Conservation (phyloP, 2,797 vertebrate species). For the Philypnodon macrostomus region DNA sequence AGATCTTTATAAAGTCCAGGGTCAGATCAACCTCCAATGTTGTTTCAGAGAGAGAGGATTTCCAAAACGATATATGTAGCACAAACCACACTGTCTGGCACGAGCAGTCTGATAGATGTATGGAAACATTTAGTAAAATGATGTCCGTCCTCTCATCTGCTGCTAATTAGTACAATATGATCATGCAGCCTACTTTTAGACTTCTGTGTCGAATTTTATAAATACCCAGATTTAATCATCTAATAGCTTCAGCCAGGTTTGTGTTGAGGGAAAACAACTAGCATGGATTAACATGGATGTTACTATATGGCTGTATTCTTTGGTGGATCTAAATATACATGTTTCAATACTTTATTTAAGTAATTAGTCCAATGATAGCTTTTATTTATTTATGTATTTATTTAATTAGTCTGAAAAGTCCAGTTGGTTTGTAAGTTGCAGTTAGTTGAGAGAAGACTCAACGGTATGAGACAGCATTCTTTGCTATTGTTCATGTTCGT, state of each 20-base stretch:
- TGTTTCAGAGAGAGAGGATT: slow-evolving; percentile 67
- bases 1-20: slow-evolving; percentile 47
- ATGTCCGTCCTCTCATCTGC: slow-evolving; percentile 72
- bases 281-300: background rate
- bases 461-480: slow-evolving; percentile 1
- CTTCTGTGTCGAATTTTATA: background rate
- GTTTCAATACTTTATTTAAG: too few species aligned
- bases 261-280: background rate
- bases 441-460: background rate
- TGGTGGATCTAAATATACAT: too few species aligned
- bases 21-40: too few species aligned
- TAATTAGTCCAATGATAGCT: too few species aligned
- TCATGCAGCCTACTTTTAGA: background rate
- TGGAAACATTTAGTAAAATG: slow-evolving; percentile 77
- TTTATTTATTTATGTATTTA: too few species aligned
- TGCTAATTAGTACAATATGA: slow-evolving; percentile 72
- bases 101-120: slow-evolving; percentile 61
- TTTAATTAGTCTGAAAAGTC: too few species aligned
- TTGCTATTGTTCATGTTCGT: background rate
- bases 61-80: slow-evolving; percentile 59
- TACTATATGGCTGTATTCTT: too few species aligned
- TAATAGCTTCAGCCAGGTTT: background rate
- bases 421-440: too few species aligned
- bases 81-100: slow-evolving; percentile 65
- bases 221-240: background rate